Evolutionary conservation across 2,888 invertebrate species (phyloP), one percentile per base, ranked within the genome.

Genomic region (Euclidia mi): DNA sequence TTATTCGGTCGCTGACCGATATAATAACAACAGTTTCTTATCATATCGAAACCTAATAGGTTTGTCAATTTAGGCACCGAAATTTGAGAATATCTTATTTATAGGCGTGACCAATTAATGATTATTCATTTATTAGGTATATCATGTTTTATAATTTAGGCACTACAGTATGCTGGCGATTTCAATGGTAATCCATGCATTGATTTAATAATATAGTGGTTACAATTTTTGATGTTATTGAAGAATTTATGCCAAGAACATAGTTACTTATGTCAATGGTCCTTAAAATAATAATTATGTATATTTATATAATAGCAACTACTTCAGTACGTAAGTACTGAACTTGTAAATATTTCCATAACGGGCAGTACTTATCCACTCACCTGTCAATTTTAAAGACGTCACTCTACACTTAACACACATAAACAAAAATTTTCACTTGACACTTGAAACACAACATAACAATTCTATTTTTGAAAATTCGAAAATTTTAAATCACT

Each of bases 381-480:
- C 38, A 76, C 75, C 75, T 76, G 77, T 59, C 77, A 76, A 60
- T 55, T 50, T 66, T 62, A 64, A 53, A 58, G 71, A 63, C 61
- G 69, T 65, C 71, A 76, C 57, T 18, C 32, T 42, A 52, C 67
- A 74, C 64, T 74, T 63, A 71, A 66, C 74, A 74, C 77, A 71
- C 65, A 64, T 73, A 61, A 76, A 76, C 71, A 68, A 72, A 69
- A 65, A 68, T 60, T 69, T 65, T 66, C 73, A 72, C 78, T 53
- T 15, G 47, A 60, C 72, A 74, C 76, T 67, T 61, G 74, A 56
- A 57, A 62, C 76, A 68, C 63, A 51, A 41, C 44, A 62, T 58
- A 51, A 58, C 56, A 57, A 59, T 58, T 51, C 28, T 37, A 65
- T 47, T 44, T 57, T 58, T 35, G 50, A 62, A 63, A 50, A 51